These are phyloP conservation scores for Mesocentrotus franciscanus DNA, from an alignment of 53 echinoderm and acorn worm species.

Conservation along the genomic window DNA sequence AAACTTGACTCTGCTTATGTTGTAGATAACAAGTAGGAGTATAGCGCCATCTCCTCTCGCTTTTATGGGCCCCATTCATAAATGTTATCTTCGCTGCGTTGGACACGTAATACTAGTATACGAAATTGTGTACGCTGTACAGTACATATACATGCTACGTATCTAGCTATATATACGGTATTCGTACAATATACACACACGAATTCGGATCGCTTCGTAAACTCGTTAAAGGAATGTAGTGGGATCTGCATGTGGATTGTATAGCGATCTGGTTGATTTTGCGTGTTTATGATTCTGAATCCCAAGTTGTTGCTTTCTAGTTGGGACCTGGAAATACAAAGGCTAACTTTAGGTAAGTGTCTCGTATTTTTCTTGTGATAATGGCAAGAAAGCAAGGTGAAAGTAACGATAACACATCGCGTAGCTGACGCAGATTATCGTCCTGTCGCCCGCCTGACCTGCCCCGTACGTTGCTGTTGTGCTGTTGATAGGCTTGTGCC, in stretches of 20 bases:
- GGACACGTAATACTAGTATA: slow-evolving; percentile 24
- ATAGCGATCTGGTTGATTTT: neutral
- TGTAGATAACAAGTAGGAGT: neutral
- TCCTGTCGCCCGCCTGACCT: neutral
- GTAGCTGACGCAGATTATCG: neutral
- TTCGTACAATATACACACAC: neutral
- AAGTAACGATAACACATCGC: neutral
- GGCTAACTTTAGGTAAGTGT: neutral
- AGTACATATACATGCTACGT: no score
- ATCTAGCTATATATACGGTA: no score
- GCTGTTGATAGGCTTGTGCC: neutral
- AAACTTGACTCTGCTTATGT: neutral
- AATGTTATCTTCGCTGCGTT: neutral
- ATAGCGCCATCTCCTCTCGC: neutral
- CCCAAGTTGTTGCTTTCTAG: neutral
- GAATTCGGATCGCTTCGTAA: neutral
- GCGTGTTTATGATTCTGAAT: neutral
- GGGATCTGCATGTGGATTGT: neutral
- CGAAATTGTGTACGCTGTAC: neutral
- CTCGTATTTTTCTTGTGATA: neutral
- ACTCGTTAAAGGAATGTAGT: neutral
- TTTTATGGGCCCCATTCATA: neutral
- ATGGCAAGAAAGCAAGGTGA: neutral
- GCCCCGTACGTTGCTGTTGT: neutral
- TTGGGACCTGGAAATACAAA: neutral